Base-by-base conservation (phyloP, 2,888 invertebrate genomes). In the Chaetogeoica ovagalla region DNA sequence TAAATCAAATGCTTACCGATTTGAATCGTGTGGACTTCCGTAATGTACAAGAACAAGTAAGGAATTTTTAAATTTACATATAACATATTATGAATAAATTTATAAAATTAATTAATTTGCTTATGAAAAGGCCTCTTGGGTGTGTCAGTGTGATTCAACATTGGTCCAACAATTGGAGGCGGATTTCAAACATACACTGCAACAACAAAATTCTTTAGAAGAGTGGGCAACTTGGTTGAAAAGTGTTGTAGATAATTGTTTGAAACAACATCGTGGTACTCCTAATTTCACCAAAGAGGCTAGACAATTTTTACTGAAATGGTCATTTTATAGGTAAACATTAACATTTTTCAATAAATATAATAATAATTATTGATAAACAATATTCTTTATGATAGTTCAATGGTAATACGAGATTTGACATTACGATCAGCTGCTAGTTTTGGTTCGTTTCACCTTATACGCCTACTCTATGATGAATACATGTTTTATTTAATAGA, bases 401-500 rank as follows among this genome's bases (percentile, higher is more conserved):
- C 98, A 81, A 96, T 98, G 92, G 96, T 99, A 82, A 98, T 99
- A 84, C 90, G 98, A 70, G 98, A 99, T 88, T 90, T 99, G 83
- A 99, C 98, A 66, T 89, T 98, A 83, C 89, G 96, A 84, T 97
- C 97, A 82, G 98, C 99, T 60, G 95, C 97, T 37, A 97, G 97
- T 87, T 99, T 99, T 88, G 99, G 99, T 75, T 97, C 97, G 83
- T 99, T 99, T 89, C 99, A 99, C 88, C 90, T 99, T 84, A 95
- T 99, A 85, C 93, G 98, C 68, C 90, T 99, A 85, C 90, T 99
- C 82, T 99, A 97, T 87, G 98, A 99, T 88, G 99, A 99, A 88
- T 99, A 98, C 88, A 98, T 99, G 94, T 97, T 97, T 88, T 98
- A 96, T 88, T 89, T 98, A 85, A 95, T 99, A 84, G 98, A 99